Evolutionary conservation across 2,888 invertebrate genomes (phyloP).

Genomic region (Mystacides longicornis): DNA sequence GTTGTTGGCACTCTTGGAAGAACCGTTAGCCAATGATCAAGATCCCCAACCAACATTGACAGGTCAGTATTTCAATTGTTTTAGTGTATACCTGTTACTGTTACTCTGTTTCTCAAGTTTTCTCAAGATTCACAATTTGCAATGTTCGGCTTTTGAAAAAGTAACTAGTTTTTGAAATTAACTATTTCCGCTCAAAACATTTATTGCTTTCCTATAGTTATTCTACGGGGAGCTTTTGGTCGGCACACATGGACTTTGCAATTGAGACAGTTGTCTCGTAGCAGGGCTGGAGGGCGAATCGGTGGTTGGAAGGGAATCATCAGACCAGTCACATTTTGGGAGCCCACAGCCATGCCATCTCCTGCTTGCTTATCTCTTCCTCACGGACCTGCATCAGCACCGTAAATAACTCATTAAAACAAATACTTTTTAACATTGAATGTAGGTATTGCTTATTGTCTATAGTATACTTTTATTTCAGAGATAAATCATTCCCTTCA

Average conservation of each 20-base stretch:
- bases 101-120: too few species aligned
- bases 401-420: constrained; percentile 46
- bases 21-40: constrained; percentile 85
- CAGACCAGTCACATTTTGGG: constrained; percentile 70
- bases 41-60: constrained; percentile 90
- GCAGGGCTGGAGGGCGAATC: constrained; percentile 61
- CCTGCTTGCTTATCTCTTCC: constrained; percentile 43
- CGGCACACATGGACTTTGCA: constrained; percentile 93
- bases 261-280: constrained; percentile 77
- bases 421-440: neutral
- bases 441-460: neutral
- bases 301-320: constrained; percentile 40
- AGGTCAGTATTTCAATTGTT: constrained; percentile 32
- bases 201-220: constrained; percentile 42
- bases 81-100: neutral
- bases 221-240: constrained; percentile 90
- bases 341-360: constrained; percentile 40
- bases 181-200: too few species aligned
- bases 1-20: constrained; percentile 82
- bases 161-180: neutral
- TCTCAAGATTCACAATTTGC: too few species aligned
- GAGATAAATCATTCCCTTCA: constrained; percentile 85
- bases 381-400: constrained; percentile 68
- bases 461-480: constrained; percentile 32
- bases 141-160: too few species aligned